Percentiles rank a stretch among this genome's conserved stretches.
phyloP scores from a whole-genome alignment of 2,888 invertebrate species.

The Noctuana brunneofusca region DNA sequence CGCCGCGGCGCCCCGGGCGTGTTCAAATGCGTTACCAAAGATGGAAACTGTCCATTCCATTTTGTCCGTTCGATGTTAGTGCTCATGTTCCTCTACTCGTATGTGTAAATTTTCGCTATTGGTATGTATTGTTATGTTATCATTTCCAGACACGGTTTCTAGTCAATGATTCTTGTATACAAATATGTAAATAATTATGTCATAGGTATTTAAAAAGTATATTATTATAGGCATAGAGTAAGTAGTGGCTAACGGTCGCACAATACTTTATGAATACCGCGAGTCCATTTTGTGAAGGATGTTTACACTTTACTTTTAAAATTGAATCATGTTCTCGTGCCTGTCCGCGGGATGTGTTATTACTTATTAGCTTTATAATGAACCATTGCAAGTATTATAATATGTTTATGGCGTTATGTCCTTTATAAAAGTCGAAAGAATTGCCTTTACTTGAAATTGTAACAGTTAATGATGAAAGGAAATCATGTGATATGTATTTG shows the following conservation, averaged over 20 bases:
- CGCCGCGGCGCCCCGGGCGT: slow-evolving; percentile 39
- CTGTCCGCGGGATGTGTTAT: slow-evolving; percentile 27
- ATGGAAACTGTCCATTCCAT: slow-evolving; percentile 66
- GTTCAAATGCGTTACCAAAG: slow-evolving; percentile 78
- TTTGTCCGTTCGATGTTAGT: slow-evolving; percentile 43
- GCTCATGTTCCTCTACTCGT: slow-evolving; percentile 56
- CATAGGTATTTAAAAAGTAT: slow-evolving; percentile 66
- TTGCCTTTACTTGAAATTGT: slow-evolving; percentile 46
- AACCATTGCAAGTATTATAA: slow-evolving; percentile 30
- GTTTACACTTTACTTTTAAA: slow-evolving; percentile 10
- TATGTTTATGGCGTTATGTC: slow-evolving; percentile 31
- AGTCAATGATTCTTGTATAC: slow-evolving; percentile 78
- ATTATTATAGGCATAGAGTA: slow-evolving; percentile 59
- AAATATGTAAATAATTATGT: slow-evolving; percentile 52
- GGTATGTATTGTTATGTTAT: slow-evolving; percentile 52
- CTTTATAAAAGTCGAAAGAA: slow-evolving; percentile 40
- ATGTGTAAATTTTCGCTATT: slow-evolving; percentile 55
- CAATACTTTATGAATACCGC: slow-evolving; percentile 60
- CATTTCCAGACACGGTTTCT: slow-evolving; percentile 73
- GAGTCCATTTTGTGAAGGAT: slow-evolving; percentile 10
- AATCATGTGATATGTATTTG: slow-evolving; percentile 76
- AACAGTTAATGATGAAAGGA: slow-evolving; percentile 50
- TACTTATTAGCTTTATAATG: slow-evolving; percentile 23
- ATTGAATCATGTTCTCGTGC: slow-evolving; percentile 19
- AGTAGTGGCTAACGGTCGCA: slow-evolving; percentile 70